Conservation (phyloP, 2,113 vertebrate genomes). For the Melierax canorus region DNA sequence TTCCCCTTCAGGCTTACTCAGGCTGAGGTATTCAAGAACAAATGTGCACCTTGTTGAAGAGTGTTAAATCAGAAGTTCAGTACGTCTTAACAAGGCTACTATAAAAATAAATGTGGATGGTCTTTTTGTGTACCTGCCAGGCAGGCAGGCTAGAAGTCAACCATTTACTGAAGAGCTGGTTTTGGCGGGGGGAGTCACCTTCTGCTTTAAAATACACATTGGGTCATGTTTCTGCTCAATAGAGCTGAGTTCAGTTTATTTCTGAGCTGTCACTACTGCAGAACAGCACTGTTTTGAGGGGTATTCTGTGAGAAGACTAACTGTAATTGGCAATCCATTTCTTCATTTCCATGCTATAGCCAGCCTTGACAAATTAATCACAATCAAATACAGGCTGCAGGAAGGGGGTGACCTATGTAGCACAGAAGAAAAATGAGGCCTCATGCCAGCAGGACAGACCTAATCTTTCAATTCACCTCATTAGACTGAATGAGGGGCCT, state of each 20-base stretch:
- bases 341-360: constrained; percentile 84
- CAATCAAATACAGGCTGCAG: constrained; percentile 72
- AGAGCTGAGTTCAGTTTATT: constrained; percentile 21
- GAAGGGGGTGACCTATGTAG: constrained; percentile 64
- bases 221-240: constrained; percentile 14
- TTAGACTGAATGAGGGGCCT: constrained; percentile 80
- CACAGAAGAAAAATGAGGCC: constrained; percentile 92
- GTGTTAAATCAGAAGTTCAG: constrained; percentile 15
- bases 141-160: background rate
- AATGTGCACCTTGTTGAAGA: constrained; percentile 11
- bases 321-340: constrained; percentile 88
- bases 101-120: constrained; percentile 17
- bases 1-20: background rate
- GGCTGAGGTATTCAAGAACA: background rate
- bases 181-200: constrained; percentile 4
- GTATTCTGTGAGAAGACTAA: constrained; percentile 75
- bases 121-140: background rate
- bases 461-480: constrained; percentile 87
- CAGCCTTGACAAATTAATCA: constrained; percentile 88
- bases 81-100: background rate
- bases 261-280: constrained; percentile 46
- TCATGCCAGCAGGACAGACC: constrained; percentile 82
- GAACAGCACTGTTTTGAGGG: constrained; percentile 50
- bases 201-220: constrained; percentile 54
- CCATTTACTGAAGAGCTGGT: background rate